Conservation (phyloP, 2,797 vertebrate genomes). For the Ptychadena robeensis region DNA sequence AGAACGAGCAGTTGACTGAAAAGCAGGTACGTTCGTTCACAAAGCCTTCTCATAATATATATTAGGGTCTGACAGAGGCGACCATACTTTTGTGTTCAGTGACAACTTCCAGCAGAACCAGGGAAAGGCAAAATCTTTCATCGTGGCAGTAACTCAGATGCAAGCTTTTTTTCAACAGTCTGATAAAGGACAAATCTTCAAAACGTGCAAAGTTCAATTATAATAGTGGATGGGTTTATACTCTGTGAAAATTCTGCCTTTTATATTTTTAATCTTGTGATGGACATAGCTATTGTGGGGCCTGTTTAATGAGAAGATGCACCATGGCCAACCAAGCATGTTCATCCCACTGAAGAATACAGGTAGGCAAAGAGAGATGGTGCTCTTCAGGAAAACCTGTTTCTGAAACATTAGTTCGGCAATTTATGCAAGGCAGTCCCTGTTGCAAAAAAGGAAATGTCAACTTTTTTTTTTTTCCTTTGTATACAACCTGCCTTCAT, state of each 20-base stretch:
- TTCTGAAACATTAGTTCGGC: conserved; percentile 21
- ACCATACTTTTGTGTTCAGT: conserved; percentile 55
- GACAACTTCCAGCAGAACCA: conserved; percentile 57
- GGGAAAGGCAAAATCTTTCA: conserved; percentile 57
- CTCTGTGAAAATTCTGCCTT: conserved; percentile 54
- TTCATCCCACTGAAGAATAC: conserved; percentile 37
- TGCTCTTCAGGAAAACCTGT: conserved; percentile 17
- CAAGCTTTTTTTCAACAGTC: conserved; percentile 49
- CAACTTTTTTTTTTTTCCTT: conserved; percentile 3
- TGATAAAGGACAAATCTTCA: conserved; percentile 61
- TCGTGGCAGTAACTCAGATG: conserved; percentile 56
- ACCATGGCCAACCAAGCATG: conserved; percentile 54
- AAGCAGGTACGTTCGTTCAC: conserved; percentile 50
- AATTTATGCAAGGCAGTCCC: conserved; percentile 46
- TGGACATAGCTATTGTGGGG: conserved; percentile 56
- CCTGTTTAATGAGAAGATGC: conserved; percentile 60
- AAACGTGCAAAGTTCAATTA: conserved; percentile 61
- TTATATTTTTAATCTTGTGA: conserved; percentile 59
- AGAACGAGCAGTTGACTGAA: conserved; percentile 49
- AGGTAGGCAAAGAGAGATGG: conserved; percentile 31
- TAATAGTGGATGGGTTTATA: conserved; percentile 62
- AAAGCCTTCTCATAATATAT: conserved; percentile 56
- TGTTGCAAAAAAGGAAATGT: not conserved
- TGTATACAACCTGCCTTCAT: conserved; percentile 8
- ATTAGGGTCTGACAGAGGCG: conserved; percentile 57